Percentiles rank a stretch among this genome's conserved stretches.
Evolutionary conservation across 2,797 vertebrate species (phyloP).

Genomic region (Mycteria americana): DNA sequence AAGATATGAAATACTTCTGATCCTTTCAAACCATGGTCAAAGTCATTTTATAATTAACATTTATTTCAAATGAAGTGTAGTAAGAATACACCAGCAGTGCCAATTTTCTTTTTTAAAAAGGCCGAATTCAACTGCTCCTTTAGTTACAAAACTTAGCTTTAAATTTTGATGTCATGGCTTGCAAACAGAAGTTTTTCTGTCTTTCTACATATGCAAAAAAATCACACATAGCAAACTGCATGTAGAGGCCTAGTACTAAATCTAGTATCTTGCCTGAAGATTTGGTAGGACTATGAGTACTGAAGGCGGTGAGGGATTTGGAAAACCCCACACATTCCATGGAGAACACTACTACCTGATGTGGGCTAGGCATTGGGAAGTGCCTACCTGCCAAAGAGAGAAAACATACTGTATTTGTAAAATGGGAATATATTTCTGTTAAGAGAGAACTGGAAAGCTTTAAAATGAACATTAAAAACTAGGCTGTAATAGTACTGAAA

Average conservation of each 20-base stretch:
- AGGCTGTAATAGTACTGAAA: background rate
- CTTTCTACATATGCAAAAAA: slow-evolving; percentile 65
- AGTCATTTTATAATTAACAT: background rate
- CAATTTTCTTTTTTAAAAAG: background rate
- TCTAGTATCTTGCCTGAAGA: slow-evolving; percentile 81
- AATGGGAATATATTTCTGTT: slow-evolving; percentile 41
- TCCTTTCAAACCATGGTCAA: slow-evolving; percentile 75
- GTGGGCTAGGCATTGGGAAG: slow-evolving; percentile 82
- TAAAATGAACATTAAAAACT: background rate
- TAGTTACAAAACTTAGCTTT: background rate
- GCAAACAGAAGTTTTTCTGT: slow-evolving; percentile 71
- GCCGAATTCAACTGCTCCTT: background rate
- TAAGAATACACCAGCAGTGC: background rate
- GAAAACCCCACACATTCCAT: slow-evolving; percentile 86
- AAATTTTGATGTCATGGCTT: slow-evolving; percentile 71
- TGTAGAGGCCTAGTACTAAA: slow-evolving; percentile 76
- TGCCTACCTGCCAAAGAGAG: slow-evolving; percentile 84
- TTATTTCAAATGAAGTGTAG: background rate
- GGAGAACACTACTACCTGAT: slow-evolving; percentile 85
- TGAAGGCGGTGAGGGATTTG: slow-evolving; percentile 82
- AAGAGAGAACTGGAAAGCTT: background rate
- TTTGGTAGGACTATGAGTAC: slow-evolving; percentile 80
- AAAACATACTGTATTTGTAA: slow-evolving; percentile 75
- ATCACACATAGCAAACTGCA: slow-evolving; percentile 61
- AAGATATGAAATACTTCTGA: slow-evolving; percentile 68